Percentiles rank a stretch among this genome's conserved stretches.
Conservation (phyloP, 1,140 invertebrate genomes). For the Atopsyche davidsoni region DNA sequence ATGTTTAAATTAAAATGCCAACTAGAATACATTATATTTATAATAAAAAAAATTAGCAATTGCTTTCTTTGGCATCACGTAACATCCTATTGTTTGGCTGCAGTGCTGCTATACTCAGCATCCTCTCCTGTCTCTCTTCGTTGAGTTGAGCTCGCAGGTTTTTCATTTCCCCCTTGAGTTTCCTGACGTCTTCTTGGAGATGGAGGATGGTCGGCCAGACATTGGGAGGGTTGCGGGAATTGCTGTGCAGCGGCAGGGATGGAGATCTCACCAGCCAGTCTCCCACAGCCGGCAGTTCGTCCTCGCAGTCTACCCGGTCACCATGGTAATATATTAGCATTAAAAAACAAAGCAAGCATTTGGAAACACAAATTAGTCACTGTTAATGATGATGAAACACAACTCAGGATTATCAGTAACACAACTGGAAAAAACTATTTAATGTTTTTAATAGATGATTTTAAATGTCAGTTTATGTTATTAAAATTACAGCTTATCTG, state of each 20-base stretch:
- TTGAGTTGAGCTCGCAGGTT: conserved; percentile 40
- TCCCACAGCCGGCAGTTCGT: conserved; percentile 30
- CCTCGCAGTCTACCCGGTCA: conserved; percentile 41
- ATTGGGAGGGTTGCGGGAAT: conserved; percentile 36
- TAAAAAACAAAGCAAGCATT: too few species aligned
- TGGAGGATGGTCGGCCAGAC: conserved; percentile 43
- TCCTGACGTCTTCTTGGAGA: conserved; percentile 44
- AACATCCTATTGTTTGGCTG: conserved; percentile 39
- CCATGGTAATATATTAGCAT: too few species aligned
- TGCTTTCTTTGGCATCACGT: conserved; percentile 46
- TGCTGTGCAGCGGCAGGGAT: conserved; percentile 42
- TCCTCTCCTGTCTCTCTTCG: conserved; percentile 45
- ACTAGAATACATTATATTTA: neutral
- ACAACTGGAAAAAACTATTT: too few species aligned
- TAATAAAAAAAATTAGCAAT: conserved; percentile 36
- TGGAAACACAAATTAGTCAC: too few species aligned
- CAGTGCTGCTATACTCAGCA: conserved; percentile 42
- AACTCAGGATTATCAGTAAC: too few species aligned
- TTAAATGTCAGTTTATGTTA: too few species aligned
- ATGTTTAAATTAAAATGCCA: neutral
- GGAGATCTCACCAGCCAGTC: conserved; percentile 44
- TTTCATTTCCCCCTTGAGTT: conserved; percentile 42
- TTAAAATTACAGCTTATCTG: too few species aligned
- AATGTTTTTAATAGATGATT: too few species aligned
- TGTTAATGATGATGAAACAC: too few species aligned